Percentiles rank a stretch among this genome's conserved stretches.
Evolutionary conservation across 2,113 vertebrate species (phyloP).

Genomic region (Dasypus novemcinctus): DNA sequence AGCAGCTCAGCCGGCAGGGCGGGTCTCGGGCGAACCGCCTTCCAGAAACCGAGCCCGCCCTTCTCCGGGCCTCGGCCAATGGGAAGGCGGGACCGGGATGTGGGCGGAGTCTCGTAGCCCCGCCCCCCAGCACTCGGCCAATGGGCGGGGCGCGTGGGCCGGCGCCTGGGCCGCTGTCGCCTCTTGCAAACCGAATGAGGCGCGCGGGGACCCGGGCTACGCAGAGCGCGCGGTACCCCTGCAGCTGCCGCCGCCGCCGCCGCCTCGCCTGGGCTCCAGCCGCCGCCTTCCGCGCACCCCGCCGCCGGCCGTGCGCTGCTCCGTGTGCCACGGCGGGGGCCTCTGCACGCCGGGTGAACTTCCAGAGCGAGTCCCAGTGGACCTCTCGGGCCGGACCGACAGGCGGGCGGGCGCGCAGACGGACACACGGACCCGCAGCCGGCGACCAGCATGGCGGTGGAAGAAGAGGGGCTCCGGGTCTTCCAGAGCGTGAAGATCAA

Average conservation of each 20-base stretch:
- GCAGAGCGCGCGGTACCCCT: background rate
- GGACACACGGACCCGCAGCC: background rate
- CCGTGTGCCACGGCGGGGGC: background rate
- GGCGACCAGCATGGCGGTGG: conserved; percentile 92
- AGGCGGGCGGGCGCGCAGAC: background rate
- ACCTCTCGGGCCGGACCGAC: background rate
- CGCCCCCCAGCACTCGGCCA: background rate
- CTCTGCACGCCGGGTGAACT: background rate
- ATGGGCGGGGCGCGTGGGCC: background rate
- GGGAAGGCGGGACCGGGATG: background rate
- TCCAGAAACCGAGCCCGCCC: background rate
- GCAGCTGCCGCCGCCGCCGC: background rate
- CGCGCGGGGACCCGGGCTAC: background rate
- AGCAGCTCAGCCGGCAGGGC: rapidly evolving
- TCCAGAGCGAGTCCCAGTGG: background rate
- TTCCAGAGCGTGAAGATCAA: conserved; percentile 98
- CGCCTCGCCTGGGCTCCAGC: background rate
- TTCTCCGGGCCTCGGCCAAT: background rate
- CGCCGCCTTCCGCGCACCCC: background rate
- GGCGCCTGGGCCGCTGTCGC: background rate
- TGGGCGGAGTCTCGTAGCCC: background rate
- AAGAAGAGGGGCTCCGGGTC: conserved; percentile 95
- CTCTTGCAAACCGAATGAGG: background rate
- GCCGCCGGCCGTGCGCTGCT: background rate
- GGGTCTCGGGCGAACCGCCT: background rate